A percentile compares a stretch with the other conserved stretches of the same genome.
These are phyloP conservation scores for Sclerurus mexicanus DNA, from an alignment of 2,113 vertebrate genomes.

Conservation along the genomic window DNA sequence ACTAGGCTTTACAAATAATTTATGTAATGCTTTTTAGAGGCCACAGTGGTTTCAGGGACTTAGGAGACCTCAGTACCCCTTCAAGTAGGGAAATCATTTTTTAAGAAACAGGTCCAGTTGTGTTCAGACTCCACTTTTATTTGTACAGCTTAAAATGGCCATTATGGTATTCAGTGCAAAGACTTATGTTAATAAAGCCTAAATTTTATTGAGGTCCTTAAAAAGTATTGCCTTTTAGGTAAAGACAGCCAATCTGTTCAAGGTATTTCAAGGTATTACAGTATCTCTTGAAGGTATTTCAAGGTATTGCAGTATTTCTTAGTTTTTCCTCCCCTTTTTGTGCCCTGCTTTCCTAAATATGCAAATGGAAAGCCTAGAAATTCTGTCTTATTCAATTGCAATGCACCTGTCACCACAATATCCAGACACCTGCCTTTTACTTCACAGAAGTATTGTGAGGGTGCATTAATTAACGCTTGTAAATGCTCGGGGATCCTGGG, in stretches of 20 bases:
- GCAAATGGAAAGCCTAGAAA: constrained; percentile 19
- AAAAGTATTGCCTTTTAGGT: background rate
- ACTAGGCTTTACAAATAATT: background rate
- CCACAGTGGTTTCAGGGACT: background rate
- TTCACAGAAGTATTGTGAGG: background rate
- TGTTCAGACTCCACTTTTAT: background rate
- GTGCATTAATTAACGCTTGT: constrained; percentile 50
- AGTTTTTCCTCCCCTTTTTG: background rate
- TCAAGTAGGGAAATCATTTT: background rate
- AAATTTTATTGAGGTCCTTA: background rate
- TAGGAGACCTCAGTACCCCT: background rate
- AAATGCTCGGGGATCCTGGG: constrained; percentile 27
- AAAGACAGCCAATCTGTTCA: background rate
- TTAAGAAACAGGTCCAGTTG: background rate
- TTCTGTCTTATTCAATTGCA: constrained; percentile 7
- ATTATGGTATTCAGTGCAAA: background rate
- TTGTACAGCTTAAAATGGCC: background rate
- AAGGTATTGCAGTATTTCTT: background rate
- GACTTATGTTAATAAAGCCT: background rate
- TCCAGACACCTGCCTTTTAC: constrained; percentile 47
- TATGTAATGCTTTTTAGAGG: background rate
- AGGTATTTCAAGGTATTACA: background rate
- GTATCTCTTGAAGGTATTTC: background rate
- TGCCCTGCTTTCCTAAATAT: background rate
- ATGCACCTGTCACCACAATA: constrained; percentile 22